These are phyloP conservation scores for Gephyroberyx darwinii DNA, from an alignment of 2,797 vertebrate species.

Conservation along the genomic window DNA sequence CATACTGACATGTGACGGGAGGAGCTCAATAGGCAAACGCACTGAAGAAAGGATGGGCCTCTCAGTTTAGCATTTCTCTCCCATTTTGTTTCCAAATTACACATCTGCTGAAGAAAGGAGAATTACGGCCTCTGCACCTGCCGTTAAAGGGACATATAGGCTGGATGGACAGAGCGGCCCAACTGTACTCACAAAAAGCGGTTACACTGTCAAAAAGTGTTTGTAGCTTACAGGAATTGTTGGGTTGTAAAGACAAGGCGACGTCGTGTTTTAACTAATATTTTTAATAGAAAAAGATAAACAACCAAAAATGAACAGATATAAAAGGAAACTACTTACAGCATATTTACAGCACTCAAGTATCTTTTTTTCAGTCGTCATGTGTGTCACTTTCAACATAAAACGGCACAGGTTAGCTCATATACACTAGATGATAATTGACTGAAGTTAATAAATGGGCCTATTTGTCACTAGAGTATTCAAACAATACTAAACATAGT, in stretches of 20 bases:
- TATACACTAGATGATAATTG: constrained; percentile 34
- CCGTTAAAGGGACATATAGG: constrained; percentile 58
- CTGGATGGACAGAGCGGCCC: constrained; percentile 41
- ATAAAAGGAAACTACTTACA: constrained; percentile 76
- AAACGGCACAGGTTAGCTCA: constrained; percentile 57
- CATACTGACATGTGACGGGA: constrained; percentile 81
- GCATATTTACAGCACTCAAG: constrained; percentile 77
- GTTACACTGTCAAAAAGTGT: constrained; percentile 74
- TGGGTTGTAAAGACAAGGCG: constrained; percentile 15
- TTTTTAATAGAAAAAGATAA: constrained; percentile 84
- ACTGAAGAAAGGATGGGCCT: constrained; percentile 79
- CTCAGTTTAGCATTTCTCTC: constrained; percentile 79
- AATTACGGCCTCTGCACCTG: constrained; percentile 77
- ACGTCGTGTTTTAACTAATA: constrained; percentile 58
- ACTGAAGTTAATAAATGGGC: constrained; percentile 30
- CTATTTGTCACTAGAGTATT: constrained; percentile 10
- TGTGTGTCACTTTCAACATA: constrained; percentile 65
- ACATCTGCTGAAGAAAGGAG: constrained; percentile 82
- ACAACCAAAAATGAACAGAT: constrained; percentile 75
- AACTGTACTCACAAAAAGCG: constrained; percentile 47
- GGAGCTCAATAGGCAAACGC: constrained; percentile 78
- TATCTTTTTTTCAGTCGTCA: constrained; percentile 41
- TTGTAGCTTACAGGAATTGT: constrained; percentile 25
- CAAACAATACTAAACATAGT: constrained; percentile 36
- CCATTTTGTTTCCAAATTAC: constrained; percentile 72